These are phyloP conservation scores for Leptodactylus fuscus DNA, from an alignment of 2,113 vertebrate species.

Conservation along the genomic window DNA sequence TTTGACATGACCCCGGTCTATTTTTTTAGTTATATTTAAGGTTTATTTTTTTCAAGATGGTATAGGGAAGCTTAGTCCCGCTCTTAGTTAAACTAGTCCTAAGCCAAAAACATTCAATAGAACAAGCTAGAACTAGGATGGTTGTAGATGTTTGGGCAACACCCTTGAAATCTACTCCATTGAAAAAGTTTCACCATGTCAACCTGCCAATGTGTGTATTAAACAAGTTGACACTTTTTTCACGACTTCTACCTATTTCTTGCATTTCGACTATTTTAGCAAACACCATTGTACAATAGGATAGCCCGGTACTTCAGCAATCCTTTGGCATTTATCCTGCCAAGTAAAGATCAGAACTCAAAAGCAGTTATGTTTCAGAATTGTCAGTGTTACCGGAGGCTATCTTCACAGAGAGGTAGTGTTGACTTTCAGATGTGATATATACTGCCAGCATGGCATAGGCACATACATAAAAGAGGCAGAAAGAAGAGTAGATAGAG, in stretches of 20 bases:
- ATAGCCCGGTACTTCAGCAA: constrained; percentile 7
- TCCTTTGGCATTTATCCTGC: constrained; percentile 52
- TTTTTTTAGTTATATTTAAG: no score
- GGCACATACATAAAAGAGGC: constrained; percentile 51
- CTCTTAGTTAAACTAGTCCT: no score
- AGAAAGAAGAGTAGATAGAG: constrained; percentile 28
- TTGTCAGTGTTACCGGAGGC: constrained; percentile 45
- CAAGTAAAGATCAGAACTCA: constrained; percentile 51
- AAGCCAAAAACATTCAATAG: no score
- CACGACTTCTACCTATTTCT: neutral
- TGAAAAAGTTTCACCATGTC: no score
- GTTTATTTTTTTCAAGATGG: no score
- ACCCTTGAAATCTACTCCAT: no score
- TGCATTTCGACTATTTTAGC: constrained; percentile 4
- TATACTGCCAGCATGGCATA: constrained; percentile 55
- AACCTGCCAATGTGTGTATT: neutral
- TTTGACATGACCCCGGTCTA: no score
- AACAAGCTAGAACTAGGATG: no score
- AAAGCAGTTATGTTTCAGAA: constrained; percentile 44
- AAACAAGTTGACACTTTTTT: neutral
- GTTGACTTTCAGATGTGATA: constrained; percentile 53
- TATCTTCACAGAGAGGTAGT: constrained; percentile 39
- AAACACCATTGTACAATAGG: constrained; percentile 38
- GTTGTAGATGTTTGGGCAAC: no score
- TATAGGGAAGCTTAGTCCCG: no score